These are phyloP conservation scores for Poecilia wingei DNA, from an alignment of 2,797 vertebrate species.

Conservation along the genomic window DNA sequence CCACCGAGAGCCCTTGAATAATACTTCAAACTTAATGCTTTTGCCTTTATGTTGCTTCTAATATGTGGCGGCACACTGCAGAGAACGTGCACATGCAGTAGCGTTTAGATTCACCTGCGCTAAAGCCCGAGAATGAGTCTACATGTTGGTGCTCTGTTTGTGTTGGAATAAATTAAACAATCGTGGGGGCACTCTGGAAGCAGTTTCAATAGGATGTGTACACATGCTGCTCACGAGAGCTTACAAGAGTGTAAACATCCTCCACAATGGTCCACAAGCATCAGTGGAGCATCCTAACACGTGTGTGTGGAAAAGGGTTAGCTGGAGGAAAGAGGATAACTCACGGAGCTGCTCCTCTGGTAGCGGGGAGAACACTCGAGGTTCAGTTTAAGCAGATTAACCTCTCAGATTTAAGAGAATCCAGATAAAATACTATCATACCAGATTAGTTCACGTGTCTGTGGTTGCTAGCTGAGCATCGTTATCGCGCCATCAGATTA, in stretches of 20 bases:
- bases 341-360: conserved; percentile 26
- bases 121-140: conserved; percentile 21
- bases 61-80: conserved; percentile 33
- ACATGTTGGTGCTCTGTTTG: conserved; percentile 19
- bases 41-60: conserved; percentile 50
- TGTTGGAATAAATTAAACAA: conserved; percentile 32
- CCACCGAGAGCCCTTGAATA: conserved; percentile 68
- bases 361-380: conserved; percentile 33
- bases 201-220: conserved; percentile 36
- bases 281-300: conserved; percentile 9
- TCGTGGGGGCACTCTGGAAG: conserved; percentile 24
- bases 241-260: conserved; percentile 58
- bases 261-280: conserved; percentile 23
- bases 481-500: conserved; percentile 43
- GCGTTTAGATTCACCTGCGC: conserved; percentile 33
- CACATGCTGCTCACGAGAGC: conserved; percentile 48
- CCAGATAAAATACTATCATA: conserved; percentile 33
- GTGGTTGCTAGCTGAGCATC: conserved; percentile 40
- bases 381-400: conserved; percentile 59
- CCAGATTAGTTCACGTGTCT: conserved; percentile 34
- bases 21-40: conserved; percentile 68
- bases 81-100: conserved; percentile 4
- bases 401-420: conserved; percentile 51
- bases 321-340: conserved; percentile 36
- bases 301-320: conserved; percentile 42